These are phyloP conservation scores for Himantopus leucocephalus DNA, from an alignment of 2,113 vertebrate species.

Conservation along the genomic window DNA sequence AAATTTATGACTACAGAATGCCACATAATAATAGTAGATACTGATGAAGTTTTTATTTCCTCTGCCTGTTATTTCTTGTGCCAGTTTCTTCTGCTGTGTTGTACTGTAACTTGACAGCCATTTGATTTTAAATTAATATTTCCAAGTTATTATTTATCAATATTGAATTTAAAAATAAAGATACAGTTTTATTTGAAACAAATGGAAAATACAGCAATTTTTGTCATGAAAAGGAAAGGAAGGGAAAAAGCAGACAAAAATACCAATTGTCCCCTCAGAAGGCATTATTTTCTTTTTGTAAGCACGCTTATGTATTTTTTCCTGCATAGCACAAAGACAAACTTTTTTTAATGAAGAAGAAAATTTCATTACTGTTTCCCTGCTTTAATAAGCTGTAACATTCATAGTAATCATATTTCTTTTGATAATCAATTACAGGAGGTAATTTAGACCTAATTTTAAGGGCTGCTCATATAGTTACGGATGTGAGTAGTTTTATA, in stretches of 20 bases:
- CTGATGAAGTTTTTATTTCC: not conserved
- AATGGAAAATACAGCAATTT: not conserved
- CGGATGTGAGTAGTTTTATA: not conserved
- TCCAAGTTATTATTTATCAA: not conserved
- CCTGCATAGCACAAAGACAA: fast-evolving
- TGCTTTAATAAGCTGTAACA: not conserved
- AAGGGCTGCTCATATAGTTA: not conserved
- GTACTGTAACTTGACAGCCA: not conserved
- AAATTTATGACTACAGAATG: not conserved
- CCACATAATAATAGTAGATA: not conserved
- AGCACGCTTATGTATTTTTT: not conserved
- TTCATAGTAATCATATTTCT: not conserved
- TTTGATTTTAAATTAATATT: not conserved
- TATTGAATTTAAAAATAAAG: not conserved
- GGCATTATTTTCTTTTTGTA: not conserved
- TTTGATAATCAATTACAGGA: not conserved
- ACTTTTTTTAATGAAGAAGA: not conserved
- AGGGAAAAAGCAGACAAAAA: not conserved
- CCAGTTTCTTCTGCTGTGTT: not conserved
- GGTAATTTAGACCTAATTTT: not conserved
- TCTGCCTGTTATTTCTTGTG: not conserved
- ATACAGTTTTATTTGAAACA: not conserved
- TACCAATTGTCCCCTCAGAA: fast-evolving
- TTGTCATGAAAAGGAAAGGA: not conserved
- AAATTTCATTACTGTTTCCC: not conserved